phyloP scores from a whole-genome alignment of 2,113 vertebrate species.

The Hippopotamus amphibius region DNA sequence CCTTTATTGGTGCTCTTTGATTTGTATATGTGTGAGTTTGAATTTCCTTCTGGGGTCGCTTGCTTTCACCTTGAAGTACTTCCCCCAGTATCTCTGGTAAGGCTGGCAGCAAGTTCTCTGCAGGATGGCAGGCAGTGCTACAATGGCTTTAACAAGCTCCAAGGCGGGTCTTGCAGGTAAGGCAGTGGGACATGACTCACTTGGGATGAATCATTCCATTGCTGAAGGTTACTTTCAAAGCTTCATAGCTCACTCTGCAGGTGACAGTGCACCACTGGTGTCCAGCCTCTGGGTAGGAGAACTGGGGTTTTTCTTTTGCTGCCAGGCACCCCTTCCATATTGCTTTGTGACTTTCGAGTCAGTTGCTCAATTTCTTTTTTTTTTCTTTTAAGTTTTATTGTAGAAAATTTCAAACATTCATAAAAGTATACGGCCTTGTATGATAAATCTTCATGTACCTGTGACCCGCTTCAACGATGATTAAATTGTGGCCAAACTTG shows the following conservation, averaged over 20 bases:
- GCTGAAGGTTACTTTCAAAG: not conserved
- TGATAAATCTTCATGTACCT: not conserved
- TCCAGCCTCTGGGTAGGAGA: not conserved
- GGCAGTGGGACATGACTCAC: not conserved
- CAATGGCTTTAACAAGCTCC: not conserved
- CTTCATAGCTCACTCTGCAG: not conserved
- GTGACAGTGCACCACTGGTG: not conserved
- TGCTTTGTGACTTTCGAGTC: conserved; percentile 32
- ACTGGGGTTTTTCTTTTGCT: not conserved
- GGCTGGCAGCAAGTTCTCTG: not conserved
- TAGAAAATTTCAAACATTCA: not conserved
- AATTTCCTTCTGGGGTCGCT: not conserved
- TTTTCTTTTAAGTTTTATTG: conserved; percentile 8
- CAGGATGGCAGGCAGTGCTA: conserved; percentile 1
- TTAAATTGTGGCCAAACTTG: not conserved
- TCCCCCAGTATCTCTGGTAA: not conserved
- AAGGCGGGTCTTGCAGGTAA: conserved; percentile 20
- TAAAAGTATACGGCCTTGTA: not conserved
- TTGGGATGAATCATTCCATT: not conserved
- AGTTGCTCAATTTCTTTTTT: conserved; percentile 1
- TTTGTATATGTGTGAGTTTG: not conserved
- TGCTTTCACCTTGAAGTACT: not conserved
- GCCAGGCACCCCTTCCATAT: not conserved
- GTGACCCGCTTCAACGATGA: not conserved
- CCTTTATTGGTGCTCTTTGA: not conserved